Evolutionary conservation across 2,113 vertebrate genomes (phyloP).

Genomic region (Sprattus sprattus): DNA sequence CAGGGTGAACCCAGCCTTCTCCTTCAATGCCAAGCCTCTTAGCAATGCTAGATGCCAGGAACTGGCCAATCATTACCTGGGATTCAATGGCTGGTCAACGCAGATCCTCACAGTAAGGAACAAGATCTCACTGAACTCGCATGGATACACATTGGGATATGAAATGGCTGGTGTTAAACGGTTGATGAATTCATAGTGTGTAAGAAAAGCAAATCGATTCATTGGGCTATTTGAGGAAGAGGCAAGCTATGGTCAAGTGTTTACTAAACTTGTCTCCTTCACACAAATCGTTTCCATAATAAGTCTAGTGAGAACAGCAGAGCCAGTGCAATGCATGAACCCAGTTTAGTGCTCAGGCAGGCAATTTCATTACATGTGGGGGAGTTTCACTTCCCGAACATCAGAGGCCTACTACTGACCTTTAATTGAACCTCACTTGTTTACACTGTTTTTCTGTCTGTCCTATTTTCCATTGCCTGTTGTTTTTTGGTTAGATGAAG

Average conservation of each 20-base stretch:
- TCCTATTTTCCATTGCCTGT: background rate
- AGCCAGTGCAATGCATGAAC: no score
- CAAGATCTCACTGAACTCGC: background rate
- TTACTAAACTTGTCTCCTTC: no score
- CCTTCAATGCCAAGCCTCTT: constrained; percentile 42
- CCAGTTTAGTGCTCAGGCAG: background rate
- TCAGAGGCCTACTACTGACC: no score
- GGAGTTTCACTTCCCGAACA: background rate
- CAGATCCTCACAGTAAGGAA: constrained; percentile 69
- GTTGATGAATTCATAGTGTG: no score
- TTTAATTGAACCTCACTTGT: background rate
- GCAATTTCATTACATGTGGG: background rate
- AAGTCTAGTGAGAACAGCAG: no score
- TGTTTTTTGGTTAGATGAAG: constrained; percentile 63
- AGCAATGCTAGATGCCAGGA: constrained; percentile 68
- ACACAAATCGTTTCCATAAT: no score
- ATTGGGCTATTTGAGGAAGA: no score
- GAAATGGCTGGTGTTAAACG: no score
- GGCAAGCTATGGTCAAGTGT: no score
- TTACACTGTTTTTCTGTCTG: background rate
- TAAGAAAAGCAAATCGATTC: no score
- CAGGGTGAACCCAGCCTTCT: constrained; percentile 50
- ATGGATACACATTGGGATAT: no score
- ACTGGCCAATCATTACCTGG: constrained; percentile 73
- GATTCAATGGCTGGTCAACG: constrained; percentile 77